phyloP scores from a whole-genome alignment of 2,888 invertebrate species.

The Eulithis testata region DNA sequence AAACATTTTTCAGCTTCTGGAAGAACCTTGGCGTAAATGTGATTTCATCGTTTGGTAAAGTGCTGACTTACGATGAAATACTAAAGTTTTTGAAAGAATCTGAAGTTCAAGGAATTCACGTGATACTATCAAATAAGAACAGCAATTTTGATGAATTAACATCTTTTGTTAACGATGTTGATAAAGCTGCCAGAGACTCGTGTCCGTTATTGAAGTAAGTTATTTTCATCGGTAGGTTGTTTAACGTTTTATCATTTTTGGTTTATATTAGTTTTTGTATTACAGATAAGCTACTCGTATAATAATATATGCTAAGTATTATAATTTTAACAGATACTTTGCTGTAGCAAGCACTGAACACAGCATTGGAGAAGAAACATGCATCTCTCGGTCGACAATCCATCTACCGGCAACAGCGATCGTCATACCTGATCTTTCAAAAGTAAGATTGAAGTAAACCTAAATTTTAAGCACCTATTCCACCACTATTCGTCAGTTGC shows the following conservation, averaged over 20 bases:
- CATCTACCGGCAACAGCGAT: slow-evolving; percentile 45
- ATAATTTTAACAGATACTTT: slow-evolving; percentile 44
- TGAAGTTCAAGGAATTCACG: slow-evolving; percentile 20
- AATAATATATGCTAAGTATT: not conserved
- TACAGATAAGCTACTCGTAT: too few relatives aligned
- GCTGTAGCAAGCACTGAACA: slow-evolving; percentile 35
- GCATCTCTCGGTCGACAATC: slow-evolving; percentile 38
- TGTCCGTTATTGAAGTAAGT: slow-evolving; percentile 27
- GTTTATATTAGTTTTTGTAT: too few relatives aligned
- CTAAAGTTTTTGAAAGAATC: slow-evolving; percentile 3
- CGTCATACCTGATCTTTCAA: slow-evolving; percentile 26
- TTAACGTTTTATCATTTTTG: too few relatives aligned
- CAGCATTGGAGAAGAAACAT: slow-evolving; percentile 40
- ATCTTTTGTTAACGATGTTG: slow-evolving; percentile 3
- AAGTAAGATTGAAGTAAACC: slow-evolving; percentile 7
- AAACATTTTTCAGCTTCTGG: slow-evolving; percentile 10
- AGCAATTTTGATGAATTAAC: slow-evolving; percentile 1
- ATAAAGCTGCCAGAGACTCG: slow-evolving; percentile 4
- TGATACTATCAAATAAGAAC: slow-evolving; percentile 2
- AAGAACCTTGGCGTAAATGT: slow-evolving; percentile 16
- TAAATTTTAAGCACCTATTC: too few relatives aligned
- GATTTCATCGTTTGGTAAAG: slow-evolving; percentile 4
- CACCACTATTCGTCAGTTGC: too few relatives aligned
- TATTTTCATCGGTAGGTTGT: not conserved
- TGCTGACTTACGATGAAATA: slow-evolving; percentile 8